These are phyloP conservation scores for Zaprionus tsacasi DNA, from an alignment of 1,140 invertebrate species.

Conservation along the genomic window DNA sequence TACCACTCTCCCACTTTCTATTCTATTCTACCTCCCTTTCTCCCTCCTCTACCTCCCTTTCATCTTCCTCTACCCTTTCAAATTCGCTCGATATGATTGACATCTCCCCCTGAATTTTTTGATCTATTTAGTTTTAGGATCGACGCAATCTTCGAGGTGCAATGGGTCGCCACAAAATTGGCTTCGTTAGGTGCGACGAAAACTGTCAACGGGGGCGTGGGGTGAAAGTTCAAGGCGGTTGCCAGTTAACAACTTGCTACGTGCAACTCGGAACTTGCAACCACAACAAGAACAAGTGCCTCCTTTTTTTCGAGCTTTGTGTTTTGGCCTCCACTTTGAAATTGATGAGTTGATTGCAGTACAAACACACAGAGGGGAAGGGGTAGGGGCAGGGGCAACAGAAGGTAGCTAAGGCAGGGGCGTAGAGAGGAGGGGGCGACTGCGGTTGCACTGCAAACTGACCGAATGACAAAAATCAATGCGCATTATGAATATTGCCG, in stretches of 20 bases:
- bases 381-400: too few relatives aligned
- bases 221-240: conserved; percentile 25
- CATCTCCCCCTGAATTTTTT: not conserved
- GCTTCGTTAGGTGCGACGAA: not conserved
- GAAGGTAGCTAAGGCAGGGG: not conserved
- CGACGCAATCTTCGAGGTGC: not conserved
- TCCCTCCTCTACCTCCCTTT: not conserved
- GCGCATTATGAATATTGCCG: conserved; percentile 29
- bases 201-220: conserved; percentile 2
- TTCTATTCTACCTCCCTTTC: not conserved
- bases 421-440: not conserved
- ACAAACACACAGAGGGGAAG: not conserved
- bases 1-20: not conserved
- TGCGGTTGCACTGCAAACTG: conserved; percentile 7
- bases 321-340: conserved; percentile 8
- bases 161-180: not conserved
- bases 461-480: conserved; percentile 32
- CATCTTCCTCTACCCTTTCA: not conserved
- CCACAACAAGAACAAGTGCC: not conserved
- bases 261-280: not conserved
- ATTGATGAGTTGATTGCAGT: conserved; percentile 29
- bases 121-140: not conserved
- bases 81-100: not conserved
- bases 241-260: conserved; percentile 1
- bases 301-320: not conserved